Evolutionary conservation across 2,113 vertebrate species (phyloP).

Genomic region (Neolamprologus sp.): DNA sequence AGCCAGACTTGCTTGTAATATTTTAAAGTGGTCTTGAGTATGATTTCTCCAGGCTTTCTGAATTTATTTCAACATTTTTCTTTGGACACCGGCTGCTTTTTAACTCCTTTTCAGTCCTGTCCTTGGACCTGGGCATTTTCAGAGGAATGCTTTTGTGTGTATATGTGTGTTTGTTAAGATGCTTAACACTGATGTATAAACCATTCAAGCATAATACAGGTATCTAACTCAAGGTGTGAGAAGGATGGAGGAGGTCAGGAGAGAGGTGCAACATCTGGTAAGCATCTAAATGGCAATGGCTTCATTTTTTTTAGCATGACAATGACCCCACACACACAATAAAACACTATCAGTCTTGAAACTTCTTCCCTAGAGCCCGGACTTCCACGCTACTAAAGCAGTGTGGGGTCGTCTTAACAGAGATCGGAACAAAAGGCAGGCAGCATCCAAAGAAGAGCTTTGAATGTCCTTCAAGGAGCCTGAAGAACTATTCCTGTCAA

Average conservation of each 20-base stretch:
- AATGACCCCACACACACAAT: not conserved
- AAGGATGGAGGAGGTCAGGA: not conserved
- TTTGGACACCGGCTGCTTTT: not conserved
- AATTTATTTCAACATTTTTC: not conserved
- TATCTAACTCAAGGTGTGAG: not conserved
- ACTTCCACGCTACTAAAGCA: not conserved
- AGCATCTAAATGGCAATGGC: not conserved
- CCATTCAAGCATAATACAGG: not conserved
- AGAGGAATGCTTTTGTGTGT: not conserved
- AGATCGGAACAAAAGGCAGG: not conserved
- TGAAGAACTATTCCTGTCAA: not conserved
- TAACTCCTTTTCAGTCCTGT: not conserved
- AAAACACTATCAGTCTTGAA: not conserved
- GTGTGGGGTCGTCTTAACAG: not conserved
- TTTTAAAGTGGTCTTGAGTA: not conserved
- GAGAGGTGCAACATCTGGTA: not conserved
- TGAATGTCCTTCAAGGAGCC: not conserved
- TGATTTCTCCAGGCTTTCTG: not conserved
- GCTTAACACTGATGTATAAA: not conserved
- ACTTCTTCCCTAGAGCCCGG: not conserved
- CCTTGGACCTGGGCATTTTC: not conserved
- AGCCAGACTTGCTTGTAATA: not conserved
- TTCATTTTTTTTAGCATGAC: not conserved
- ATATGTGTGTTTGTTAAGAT: not conserved
- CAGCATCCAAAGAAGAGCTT: not conserved